Base-by-base conservation (phyloP, 2,888 invertebrate genomes). In the Microplitis deprimator region DNA sequence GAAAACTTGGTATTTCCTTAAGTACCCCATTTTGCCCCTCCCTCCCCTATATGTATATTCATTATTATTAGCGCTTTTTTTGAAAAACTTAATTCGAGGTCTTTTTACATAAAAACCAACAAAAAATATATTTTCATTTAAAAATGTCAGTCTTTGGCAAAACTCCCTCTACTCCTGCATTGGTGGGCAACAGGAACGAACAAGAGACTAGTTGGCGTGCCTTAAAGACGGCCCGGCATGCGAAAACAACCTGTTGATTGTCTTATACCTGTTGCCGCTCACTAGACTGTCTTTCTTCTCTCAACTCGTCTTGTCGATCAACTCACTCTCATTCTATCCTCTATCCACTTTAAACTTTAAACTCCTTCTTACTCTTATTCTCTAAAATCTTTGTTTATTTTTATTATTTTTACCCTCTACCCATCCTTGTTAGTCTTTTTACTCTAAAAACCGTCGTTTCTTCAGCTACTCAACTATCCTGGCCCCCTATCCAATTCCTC, bases 211-310 rank as follows among this genome's bases (percentile, higher is more conserved):
- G 79, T 74, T 73, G 80, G 81, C 82, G 79, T 82, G 80, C 81
- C 80, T 81, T 84, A 82, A 81, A 83, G 84, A 84, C 85, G 84
- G 84, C 83, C 77, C 82, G 87, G 85, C 84, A 84, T 84, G 86
- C 85, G 85, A 85, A 50, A 88, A 85, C 86, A 87, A 87, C 87
- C 88, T 88, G 88, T 87, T 87, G 87, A 87, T 84, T 84, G 86
- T 85, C 85, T 85, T 84, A 85, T 85, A 85, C 87, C 85, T 87
- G 87, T 86, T 88, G 85, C 75, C 59, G 77, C 75, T 72, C 73
- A 79, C 20, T 73, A 67, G 73, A 29, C 50, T 39, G 71, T 61
- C 71, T 72, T 70, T 73, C 41, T 8, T 60, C 38, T 17, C 29
- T 29, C 29, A 29, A 29, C 29, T 29, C 29, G 41, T 41, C 41